Conservation (phyloP, 2,113 vertebrate genomes). For the Oenanthe melanoleuca region DNA sequence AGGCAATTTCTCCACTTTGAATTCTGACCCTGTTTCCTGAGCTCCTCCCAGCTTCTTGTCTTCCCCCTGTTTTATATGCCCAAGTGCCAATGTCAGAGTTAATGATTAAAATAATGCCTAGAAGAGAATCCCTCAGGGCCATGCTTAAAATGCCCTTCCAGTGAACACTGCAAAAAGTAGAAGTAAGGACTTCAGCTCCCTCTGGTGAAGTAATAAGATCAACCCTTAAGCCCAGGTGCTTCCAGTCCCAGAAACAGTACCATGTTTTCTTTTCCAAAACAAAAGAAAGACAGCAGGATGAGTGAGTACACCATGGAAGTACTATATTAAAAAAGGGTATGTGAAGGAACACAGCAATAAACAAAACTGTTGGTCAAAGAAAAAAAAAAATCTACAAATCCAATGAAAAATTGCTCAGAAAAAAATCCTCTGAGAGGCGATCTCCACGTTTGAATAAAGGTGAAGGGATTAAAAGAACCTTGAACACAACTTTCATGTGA, state of each 20-base stretch:
- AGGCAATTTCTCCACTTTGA: not conserved
- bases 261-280: not conserved
- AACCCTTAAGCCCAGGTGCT: not conserved
- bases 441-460: rapidly evolving
- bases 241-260: not conserved
- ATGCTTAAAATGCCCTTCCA: not conserved
- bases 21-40: not conserved
- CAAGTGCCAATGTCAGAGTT: not conserved
- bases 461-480: not conserved
- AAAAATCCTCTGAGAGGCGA: not conserved
- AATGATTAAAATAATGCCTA: not conserved
- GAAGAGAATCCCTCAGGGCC: not conserved
- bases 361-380: not conserved
- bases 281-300: not conserved
- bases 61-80: not conserved
- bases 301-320: not conserved
- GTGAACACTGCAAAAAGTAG: not conserved
- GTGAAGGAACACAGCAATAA: not conserved
- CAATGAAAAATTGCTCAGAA: not conserved
- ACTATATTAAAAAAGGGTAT: rapidly evolving
- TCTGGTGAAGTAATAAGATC: not conserved
- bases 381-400: not conserved
- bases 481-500: rapidly evolving
- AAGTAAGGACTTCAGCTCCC: not conserved
- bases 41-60: not conserved